Evolutionary conservation across 1,140 invertebrate genomes (phyloP).

Genomic region (Papilio helenus): DNA sequence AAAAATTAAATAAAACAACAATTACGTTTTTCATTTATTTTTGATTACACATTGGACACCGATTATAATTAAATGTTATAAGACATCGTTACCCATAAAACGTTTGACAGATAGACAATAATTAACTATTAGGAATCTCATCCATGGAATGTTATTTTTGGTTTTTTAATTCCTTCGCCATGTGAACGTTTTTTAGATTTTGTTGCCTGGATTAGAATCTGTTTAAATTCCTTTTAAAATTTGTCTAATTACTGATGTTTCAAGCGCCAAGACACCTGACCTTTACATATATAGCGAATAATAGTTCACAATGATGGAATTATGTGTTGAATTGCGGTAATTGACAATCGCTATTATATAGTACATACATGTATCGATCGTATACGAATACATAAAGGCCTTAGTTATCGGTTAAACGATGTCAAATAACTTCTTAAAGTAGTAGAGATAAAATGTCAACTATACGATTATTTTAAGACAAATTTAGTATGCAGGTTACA

Average conservation of each 20-base stretch:
- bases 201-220: neutral
- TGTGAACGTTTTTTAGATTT: too few species aligned
- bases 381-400: neutral
- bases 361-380: neutral
- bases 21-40: slow-evolving; percentile 16
- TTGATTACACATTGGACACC: slow-evolving; percentile 23
- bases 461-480: neutral
- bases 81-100: neutral
- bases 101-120: neutral
- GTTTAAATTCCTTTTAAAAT: too few species aligned
- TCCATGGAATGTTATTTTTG: neutral
- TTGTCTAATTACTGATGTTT: too few species aligned
- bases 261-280: too few species aligned
- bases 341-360: too few species aligned
- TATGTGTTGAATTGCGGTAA: too few species aligned
- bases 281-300: too few species aligned
- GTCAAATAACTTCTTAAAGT: neutral
- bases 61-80: neutral
- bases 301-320: too few species aligned
- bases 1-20: slow-evolving; percentile 7
- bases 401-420: neutral
- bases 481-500: neutral
- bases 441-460: neutral
- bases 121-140: neutral
- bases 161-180: neutral